Conservation (phyloP, 2,888 invertebrate species). For the Aleiodes leptofemur region DNA sequence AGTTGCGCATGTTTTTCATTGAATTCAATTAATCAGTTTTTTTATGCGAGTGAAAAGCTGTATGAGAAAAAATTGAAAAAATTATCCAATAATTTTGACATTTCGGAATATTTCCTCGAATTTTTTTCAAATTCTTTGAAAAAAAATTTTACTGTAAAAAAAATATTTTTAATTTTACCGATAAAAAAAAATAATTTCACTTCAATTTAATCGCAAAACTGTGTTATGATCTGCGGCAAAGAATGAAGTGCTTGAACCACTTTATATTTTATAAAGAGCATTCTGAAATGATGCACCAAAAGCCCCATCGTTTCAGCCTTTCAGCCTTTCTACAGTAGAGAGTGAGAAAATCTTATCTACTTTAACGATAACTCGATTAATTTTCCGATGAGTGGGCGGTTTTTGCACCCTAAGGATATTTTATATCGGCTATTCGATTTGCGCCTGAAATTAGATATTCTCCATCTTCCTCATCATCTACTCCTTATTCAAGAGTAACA, state of each 20-base stretch:
- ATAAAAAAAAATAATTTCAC: no score
- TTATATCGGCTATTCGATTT: constrained; percentile 50
- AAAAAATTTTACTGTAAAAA: no score
- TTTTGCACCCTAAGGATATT: constrained; percentile 45
- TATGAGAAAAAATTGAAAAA: no score
- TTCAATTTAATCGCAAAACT: not conserved
- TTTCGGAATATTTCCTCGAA: no score
- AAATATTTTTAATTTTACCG: not conserved
- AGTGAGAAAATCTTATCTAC: constrained; percentile 49
- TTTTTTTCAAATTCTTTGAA: no score
- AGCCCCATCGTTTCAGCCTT: constrained; percentile 25
- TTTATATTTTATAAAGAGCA: constrained; percentile 14
- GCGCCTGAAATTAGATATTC: constrained; percentile 47
- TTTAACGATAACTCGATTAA: constrained; percentile 56
- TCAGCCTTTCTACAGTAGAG: constrained; percentile 39
- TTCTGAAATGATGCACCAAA: constrained; percentile 18
- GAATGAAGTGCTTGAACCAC: constrained; percentile 14
- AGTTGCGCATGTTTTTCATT: no score
- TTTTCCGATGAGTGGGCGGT: constrained; percentile 48
- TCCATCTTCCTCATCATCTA: constrained; percentile 26
- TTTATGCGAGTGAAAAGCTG: no score
- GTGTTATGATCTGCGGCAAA: not conserved
- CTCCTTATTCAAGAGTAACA: not conserved
- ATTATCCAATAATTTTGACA: no score
- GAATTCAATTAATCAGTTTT: no score